Evolutionary conservation across 1,140 invertebrate genomes (phyloP).

Genomic region (Phocides pigmalion): DNA sequence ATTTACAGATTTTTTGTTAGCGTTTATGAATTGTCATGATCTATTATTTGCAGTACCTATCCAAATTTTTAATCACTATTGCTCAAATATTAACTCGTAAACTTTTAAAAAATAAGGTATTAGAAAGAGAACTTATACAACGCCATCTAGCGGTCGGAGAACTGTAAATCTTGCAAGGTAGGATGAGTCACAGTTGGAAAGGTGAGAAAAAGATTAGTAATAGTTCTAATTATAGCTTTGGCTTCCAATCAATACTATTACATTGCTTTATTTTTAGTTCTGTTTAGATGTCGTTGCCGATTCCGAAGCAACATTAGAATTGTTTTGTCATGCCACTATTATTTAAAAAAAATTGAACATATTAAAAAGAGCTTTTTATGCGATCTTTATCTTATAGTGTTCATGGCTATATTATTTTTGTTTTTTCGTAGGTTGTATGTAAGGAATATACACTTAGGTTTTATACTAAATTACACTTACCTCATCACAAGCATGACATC

Average conservation of each 20-base stretch:
- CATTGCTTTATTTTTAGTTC: constrained; percentile 14
- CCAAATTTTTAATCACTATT: too few relatives aligned
- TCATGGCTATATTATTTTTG: neutral
- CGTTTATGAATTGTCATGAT: too few relatives aligned
- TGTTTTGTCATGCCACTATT: neutral
- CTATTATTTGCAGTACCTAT: too few relatives aligned
- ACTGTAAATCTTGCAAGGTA: neutral
- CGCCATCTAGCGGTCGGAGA: neutral
- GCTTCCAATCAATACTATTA: constrained; percentile 14
- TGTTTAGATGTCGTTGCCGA: constrained; percentile 2
- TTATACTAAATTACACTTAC: constrained; percentile 85
- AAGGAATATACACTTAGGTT: too few relatives aligned
- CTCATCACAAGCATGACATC: constrained; percentile 97
- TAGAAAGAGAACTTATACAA: too few relatives aligned
- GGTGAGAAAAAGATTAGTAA: constrained; percentile 19
- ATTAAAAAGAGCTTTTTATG: too few relatives aligned
- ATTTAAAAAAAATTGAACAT: neutral
- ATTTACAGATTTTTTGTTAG: too few relatives aligned
- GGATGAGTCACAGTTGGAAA: constrained; percentile 8
- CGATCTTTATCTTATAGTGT: too few relatives aligned
- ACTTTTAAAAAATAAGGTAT: too few relatives aligned
- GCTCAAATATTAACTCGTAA: too few relatives aligned
- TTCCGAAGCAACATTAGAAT: neutral
- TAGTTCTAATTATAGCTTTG: constrained; percentile 8
- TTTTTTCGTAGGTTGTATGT: neutral